Percentiles rank a stretch among this genome's conserved stretches.
phyloP scores from a whole-genome alignment of 2,888 invertebrate species.

The Urechis unicinctus region DNA sequence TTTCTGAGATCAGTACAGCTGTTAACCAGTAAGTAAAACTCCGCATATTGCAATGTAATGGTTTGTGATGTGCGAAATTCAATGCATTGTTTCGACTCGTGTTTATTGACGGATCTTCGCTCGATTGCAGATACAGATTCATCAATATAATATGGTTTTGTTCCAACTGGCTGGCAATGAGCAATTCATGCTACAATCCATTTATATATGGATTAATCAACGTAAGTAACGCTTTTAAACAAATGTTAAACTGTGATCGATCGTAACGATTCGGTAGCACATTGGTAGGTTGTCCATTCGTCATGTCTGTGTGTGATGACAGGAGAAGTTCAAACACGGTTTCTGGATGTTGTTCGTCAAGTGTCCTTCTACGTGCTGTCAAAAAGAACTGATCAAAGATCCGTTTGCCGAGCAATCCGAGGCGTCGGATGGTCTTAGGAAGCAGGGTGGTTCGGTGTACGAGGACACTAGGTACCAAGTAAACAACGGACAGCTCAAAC shows the following conservation, averaged over 20 bases:
- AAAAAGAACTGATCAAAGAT: slow-evolving; percentile 1
- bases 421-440: not conserved
- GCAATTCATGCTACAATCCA: slow-evolving; percentile 83
- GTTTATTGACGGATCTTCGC: too few relatives aligned
- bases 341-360: slow-evolving; percentile 22
- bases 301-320: slow-evolving; percentile 5
- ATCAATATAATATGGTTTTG: slow-evolving; percentile 80
- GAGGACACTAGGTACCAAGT: slow-evolving; percentile 6
- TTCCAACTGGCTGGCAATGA: slow-evolving; percentile 74
- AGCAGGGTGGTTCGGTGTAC: not conserved
- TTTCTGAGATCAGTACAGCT: slow-evolving; percentile 34
- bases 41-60: too few relatives aligned
- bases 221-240: too few relatives aligned
- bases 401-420: slow-evolving; percentile 8
- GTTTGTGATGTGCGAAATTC: too few relatives aligned
- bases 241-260: too few relatives aligned
- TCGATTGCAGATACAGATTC: slow-evolving; percentile 45
- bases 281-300: not conserved
- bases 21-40: slow-evolving; percentile 44
- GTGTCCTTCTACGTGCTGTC: slow-evolving; percentile 13
- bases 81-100: too few relatives aligned
- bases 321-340: slow-evolving; percentile 29
- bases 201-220: slow-evolving; percentile 86
- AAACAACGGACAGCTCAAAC: slow-evolving; percentile 4
- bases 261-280: too few relatives aligned